phyloP scores from a whole-genome alignment of 64 coral and sea anemone genomes.

The Cladopsammia gracilis region DNA sequence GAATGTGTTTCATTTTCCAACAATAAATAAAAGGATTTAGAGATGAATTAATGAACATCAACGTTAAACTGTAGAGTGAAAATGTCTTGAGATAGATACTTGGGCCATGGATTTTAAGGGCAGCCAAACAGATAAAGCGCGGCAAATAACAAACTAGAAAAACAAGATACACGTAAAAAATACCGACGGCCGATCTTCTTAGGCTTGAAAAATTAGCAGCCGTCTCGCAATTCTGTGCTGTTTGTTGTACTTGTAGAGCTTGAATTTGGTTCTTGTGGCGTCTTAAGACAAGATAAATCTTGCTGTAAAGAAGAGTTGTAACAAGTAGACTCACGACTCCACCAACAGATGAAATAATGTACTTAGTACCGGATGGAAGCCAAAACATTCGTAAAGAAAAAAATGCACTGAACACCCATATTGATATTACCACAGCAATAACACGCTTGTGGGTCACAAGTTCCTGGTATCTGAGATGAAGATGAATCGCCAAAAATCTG shows the following conservation, averaged over 20 bases:
- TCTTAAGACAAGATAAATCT: not conserved
- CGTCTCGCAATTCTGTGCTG: not conserved
- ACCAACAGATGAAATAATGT: not conserved
- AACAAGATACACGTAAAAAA: slow-evolving; percentile 17
- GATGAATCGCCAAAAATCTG: slow-evolving; percentile 8
- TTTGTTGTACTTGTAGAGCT: not conserved
- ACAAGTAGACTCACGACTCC: slow-evolving; percentile 5
- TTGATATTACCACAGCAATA: not conserved
- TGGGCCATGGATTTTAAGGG: not conserved
- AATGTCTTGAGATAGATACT: not conserved
- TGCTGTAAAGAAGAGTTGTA: not conserved
- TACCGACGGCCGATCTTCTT: not conserved
- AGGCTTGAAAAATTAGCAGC: not conserved
- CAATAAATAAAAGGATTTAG: slow-evolving; percentile 18
- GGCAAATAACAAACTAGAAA: slow-evolving; percentile 13
- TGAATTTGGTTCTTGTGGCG: slow-evolving; percentile 11
- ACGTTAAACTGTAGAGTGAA: not conserved
- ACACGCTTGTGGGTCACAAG: slow-evolving; percentile 27
- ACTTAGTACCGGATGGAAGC: slow-evolving; percentile 5
- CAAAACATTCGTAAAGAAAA: not conserved
- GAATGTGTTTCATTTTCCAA: not conserved
- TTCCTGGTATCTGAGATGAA: slow-evolving; percentile 50
- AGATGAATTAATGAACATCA: slow-evolving; percentile 6
- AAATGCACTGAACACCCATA: not conserved
- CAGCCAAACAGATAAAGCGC: not conserved